Base-by-base conservation (phyloP, 2,888 invertebrate species). In the Hetaerina titia region DNA sequence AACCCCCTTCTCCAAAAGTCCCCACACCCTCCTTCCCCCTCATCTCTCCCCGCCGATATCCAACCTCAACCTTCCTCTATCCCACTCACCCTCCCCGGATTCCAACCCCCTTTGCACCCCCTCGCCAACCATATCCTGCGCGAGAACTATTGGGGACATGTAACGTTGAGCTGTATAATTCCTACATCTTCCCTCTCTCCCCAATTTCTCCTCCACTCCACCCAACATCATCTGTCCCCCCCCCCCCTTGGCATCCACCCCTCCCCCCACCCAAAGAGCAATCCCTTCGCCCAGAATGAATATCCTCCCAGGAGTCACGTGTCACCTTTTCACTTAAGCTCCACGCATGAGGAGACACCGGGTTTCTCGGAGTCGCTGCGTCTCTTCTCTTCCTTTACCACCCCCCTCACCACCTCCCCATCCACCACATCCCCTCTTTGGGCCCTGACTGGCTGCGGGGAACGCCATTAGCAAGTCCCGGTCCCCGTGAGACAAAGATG, bases 321-420 rank as follows among this genome's bases (percentile, higher is more conserved):
- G 31, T 81, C 81, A 81, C 81, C 81, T 81, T 81, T 81, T 69
- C 69, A 69, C 69, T 69, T 69, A 69, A n/a, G 22, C 81, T 15
- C 25, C 81, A 81, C 31, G 81, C 81, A 81, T 81, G 81, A 81
- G 81, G 31, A 31, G 22, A 13, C 81, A 60, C 60, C 11, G 13
- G 60, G 6, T 22, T 69, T 9, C 64, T 22, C 69, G 69, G n/a
- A 69, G n/a, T 69, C 69, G 22, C 22, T 22, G 22, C 69, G 45
- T 45, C 45, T 45, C 45, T 45, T 45, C 45, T 45, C 45, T 45
- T 45, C 45, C 45, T 45, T 45, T 45, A 45, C 45, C 45, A 45
- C 45, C 45, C 45, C 45, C 45, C 45, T 45, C 45, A 45, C 45
- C 45, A 1, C 45, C 45, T 45, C 1, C 45, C 45, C 45, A 45